Conservation (phyloP, 2,113 vertebrate species). For the Mormyrus iriodes region DNA sequence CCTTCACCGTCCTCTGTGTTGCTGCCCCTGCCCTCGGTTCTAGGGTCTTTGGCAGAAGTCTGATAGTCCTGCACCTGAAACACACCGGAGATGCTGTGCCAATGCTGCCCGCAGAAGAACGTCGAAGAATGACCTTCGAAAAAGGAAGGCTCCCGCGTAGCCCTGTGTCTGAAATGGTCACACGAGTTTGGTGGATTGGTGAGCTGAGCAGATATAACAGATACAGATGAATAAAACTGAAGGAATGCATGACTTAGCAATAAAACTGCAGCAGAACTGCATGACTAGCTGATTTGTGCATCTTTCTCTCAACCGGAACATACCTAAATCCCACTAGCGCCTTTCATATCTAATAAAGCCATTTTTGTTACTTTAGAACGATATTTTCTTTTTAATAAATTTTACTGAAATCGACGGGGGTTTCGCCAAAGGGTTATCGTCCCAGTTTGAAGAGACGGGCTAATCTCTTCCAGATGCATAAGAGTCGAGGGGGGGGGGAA, state of each 20-base stretch:
- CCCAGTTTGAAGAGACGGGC: conserved; percentile 42
- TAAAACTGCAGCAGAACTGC: background rate
- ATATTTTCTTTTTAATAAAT: conserved; percentile 49
- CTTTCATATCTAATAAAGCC: conserved; percentile 45
- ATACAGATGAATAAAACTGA: background rate
- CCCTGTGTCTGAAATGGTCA: background rate
- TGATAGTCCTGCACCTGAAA: background rate
- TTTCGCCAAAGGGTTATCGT: conserved; percentile 53
- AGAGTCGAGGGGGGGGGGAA: conserved; percentile 39
- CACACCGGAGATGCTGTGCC: background rate
- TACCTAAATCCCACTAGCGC: conserved; percentile 16
- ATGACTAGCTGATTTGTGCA: background rate
- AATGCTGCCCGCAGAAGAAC: background rate
- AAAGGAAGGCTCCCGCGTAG: background rate
- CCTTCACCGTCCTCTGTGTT: background rate
- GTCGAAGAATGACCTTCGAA: background rate
- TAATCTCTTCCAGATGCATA: conserved; percentile 67
- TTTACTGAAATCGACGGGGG: conserved; percentile 43
- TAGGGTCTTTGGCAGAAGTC: background rate
- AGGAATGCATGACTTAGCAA: background rate
- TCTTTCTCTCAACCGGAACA: background rate
- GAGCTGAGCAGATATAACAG: background rate
- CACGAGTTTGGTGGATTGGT: background rate
- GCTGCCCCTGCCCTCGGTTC: background rate
- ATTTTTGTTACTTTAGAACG: conserved; percentile 46